Percentiles rank a stretch among this genome's conserved stretches.
phyloP scores from a whole-genome alignment of 2,113 vertebrate species.

The Axis porcinus region DNA sequence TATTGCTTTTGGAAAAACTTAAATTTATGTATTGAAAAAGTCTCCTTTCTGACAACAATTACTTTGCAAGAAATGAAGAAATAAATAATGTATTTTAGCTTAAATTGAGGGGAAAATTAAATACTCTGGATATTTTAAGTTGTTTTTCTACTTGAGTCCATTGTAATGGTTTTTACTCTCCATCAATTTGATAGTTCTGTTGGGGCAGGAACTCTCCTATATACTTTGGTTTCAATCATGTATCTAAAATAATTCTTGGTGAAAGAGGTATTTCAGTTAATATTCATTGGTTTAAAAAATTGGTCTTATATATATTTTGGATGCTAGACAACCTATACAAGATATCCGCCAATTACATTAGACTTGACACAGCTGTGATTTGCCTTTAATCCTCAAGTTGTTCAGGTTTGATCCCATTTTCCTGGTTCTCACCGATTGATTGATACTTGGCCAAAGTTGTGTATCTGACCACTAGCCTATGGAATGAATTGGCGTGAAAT shows the following conservation, averaged over 20 bases:
- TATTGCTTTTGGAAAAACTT: not conserved
- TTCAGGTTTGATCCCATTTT: not conserved
- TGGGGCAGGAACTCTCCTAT: not conserved
- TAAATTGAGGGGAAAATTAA: not conserved
- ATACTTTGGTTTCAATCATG: not conserved
- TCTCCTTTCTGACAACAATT: not conserved
- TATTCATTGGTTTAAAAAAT: not conserved
- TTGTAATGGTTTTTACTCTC: not conserved
- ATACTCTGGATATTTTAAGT: not conserved
- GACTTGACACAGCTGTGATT: not conserved
- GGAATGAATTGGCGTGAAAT: not conserved
- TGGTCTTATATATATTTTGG: not conserved
- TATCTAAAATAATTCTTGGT: not conserved
- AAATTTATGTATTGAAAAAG: not conserved
- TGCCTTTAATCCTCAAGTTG: not conserved
- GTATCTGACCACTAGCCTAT: not conserved
- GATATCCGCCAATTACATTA: not conserved
- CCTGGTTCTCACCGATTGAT: not conserved
- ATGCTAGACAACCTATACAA: not conserved
- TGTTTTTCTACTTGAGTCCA: not conserved
- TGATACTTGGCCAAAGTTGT: not conserved
- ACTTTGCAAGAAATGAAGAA: not conserved
- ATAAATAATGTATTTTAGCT: not conserved
- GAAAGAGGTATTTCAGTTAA: not conserved
- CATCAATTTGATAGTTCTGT: not conserved